Base-by-base conservation (phyloP, 1,140 invertebrate species). In the Chymomyza costata region DNA sequence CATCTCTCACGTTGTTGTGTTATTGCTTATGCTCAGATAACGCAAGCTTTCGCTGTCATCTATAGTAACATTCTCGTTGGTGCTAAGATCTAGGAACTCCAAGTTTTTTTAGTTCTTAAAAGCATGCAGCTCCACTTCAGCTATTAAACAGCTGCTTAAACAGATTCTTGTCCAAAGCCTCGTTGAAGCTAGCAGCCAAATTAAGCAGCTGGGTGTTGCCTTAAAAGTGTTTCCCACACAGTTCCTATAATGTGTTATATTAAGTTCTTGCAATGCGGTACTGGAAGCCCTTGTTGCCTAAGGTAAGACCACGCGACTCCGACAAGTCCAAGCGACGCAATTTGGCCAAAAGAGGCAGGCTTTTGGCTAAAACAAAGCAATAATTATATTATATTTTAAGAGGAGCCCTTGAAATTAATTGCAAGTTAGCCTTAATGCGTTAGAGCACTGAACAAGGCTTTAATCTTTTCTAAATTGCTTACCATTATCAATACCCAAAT, bases 1-100 rank as follows among this genome's bases (percentile, higher is more conserved):
- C 80, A 43, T 61, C 53, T 55, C 73, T 39, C 25, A 80, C 19
- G 51, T 69, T 69, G 19, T 84, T 85, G 67, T 69, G 19, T 84
- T 85, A 38, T 81, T 64, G 19, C 65, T 67, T 0, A 85, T 66
- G 3, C 60, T 61, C 10, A 84, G 32, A 11, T 58, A 61, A 3
- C 55, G 31, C 34, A 85, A 28, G 11, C 65, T 65, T 1, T 16
- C 31, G 19, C 60, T 66, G 10, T 55, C 46, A 0, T 67, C 64
- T 0, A 85, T 25, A 0, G 55, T 61, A 0, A 82, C 53, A 15
- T 66, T 70, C 37, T 62, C 73, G 11, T 84, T 85, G 17, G 62
- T 78, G 31, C 43, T 59, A 10, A 85, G 40, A 28, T 85, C 61
- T 3, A 85, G 43, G 3, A 40, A 51, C 0, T 38, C 7, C 30